A percentile compares a stretch with the other conserved stretches of the same genome.
phyloP scores from a whole-genome alignment of 2,797 vertebrate genomes.

The Heliangelus exortis region DNA sequence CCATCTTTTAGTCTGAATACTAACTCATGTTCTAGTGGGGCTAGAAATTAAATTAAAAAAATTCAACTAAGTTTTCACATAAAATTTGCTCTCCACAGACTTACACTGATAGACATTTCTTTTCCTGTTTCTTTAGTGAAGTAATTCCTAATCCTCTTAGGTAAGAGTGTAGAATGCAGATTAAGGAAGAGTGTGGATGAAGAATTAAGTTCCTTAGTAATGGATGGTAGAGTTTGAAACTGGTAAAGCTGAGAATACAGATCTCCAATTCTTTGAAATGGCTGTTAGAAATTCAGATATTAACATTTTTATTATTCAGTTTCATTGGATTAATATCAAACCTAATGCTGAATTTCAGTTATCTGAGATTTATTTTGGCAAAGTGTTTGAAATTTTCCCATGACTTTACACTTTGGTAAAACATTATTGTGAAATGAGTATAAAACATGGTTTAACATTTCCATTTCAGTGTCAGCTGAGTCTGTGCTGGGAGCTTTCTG shows the following conservation, averaged over 20 bases:
- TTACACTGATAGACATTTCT: neutral
- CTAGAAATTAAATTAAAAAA: neutral
- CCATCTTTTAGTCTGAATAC: neutral
- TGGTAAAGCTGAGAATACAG: neutral
- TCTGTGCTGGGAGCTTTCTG: neutral
- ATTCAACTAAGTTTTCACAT: neutral
- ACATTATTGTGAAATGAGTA: neutral
- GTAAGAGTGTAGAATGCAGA: neutral
- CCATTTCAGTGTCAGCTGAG: neutral
- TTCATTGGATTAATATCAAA: neutral
- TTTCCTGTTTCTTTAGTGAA: neutral
- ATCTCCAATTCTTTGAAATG: neutral
- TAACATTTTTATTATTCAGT: neutral
- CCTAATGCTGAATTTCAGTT: neutral
- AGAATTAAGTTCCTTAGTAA: neutral
- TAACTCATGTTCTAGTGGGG: neutral
- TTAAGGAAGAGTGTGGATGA: neutral
- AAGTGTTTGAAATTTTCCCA: neutral
- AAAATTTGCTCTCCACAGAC: neutral
- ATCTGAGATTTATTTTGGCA: neutral
- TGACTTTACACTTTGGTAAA: neutral
- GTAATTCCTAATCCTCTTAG: neutral
- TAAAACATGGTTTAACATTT: neutral
- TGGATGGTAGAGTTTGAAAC: neutral
- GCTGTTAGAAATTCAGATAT: neutral